These are phyloP conservation scores for Acanthacorydalis orientalis DNA, from an alignment of 2,888 invertebrate genomes.

Conservation along the genomic window DNA sequence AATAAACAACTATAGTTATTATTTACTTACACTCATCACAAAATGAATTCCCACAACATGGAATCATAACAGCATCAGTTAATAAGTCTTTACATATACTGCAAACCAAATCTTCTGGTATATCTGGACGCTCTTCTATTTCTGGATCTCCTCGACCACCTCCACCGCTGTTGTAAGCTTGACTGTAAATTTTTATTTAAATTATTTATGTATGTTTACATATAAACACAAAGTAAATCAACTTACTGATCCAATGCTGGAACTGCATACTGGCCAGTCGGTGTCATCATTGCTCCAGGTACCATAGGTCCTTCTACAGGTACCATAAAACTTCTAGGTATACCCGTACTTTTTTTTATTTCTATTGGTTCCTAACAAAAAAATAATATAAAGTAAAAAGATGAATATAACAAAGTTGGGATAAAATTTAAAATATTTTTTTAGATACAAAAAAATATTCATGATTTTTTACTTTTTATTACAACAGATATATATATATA, in stretches of 20 bases:
- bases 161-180: slow-evolving; percentile 57
- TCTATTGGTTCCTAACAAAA: slow-evolving; percentile 47
- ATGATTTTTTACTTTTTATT: background rate
- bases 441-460: background rate
- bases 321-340: slow-evolving; percentile 91
- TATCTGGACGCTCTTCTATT: slow-evolving; percentile 44
- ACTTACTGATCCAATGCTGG: slow-evolving; percentile 76
- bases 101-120: slow-evolving; percentile 86
- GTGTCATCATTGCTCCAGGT: slow-evolving; percentile 83
- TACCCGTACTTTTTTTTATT: slow-evolving; percentile 90
- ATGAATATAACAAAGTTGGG: slow-evolving; percentile 2
- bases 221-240: slow-evolving; percentile 2
- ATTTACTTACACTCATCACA: slow-evolving; percentile 85
- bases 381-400: slow-evolving; percentile 7
- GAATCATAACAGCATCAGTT: slow-evolving; percentile 92
- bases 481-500: no score
- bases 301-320: slow-evolving; percentile 78
- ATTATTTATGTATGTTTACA: slow-evolving; percentile 1
- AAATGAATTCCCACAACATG: slow-evolving; percentile 95
- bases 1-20: no score
- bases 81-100: slow-evolving; percentile 83
- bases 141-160: slow-evolving; percentile 36
- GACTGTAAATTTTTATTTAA: slow-evolving; percentile 28
- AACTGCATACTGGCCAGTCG: slow-evolving; percentile 73
- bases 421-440: background rate